Conservation (phyloP, 2,888 invertebrate genomes). For the Cephus spinipes region DNA sequence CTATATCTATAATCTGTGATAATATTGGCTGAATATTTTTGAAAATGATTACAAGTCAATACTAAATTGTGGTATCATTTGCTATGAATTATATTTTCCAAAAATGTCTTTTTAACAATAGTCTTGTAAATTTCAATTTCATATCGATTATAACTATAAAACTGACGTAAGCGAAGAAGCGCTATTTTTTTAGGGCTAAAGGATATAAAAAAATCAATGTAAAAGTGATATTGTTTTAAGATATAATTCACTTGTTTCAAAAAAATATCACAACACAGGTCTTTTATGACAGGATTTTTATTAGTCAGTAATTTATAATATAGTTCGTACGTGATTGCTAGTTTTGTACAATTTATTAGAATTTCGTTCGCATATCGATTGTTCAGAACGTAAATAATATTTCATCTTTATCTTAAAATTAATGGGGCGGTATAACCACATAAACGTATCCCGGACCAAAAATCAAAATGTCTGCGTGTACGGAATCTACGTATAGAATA, state of each 20-base stretch:
- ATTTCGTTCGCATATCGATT: not conserved
- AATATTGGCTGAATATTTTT: no score
- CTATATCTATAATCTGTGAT: no score
- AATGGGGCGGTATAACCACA: not conserved
- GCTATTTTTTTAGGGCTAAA: no score
- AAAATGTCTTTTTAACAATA: no score
- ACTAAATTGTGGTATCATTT: no score
- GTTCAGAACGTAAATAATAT: not conserved
- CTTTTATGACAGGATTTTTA: not conserved
- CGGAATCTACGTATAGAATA: conserved; percentile 17
- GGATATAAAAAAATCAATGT: no score
- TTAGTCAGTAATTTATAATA: conserved; percentile 9
- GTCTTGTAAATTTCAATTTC: no score
- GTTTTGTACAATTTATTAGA: conserved; percentile 17
- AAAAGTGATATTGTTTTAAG: no score
- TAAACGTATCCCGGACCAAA: conserved; percentile 9
- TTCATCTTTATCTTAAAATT: not conserved
- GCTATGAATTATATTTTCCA: no score
- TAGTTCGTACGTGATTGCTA: conserved; percentile 8
- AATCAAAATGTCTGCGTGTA: conserved; percentile 16
- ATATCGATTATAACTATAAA: no score
- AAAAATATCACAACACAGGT: not conserved
- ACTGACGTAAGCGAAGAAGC: no score
- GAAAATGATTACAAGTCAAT: no score
- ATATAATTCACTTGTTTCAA: not conserved